Evolutionary conservation across 2,113 vertebrate genomes (phyloP), one percentile per base, ranked within the genome.

Genomic region (Onychostruthus taczanowskii): DNA sequence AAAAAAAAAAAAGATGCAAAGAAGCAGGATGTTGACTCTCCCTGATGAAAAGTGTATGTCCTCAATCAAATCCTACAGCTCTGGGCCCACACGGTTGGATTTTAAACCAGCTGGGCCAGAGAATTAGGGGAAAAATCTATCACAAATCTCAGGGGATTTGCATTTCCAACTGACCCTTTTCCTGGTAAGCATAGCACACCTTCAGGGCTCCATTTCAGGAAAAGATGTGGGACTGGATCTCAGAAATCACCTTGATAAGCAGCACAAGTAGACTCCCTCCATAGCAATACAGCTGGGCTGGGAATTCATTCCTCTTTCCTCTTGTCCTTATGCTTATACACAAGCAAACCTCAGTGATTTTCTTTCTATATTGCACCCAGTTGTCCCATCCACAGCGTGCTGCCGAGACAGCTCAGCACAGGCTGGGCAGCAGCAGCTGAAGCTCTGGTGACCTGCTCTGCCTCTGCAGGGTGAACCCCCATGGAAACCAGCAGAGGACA

Each of bases 41-140:
- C 49, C 41, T 30, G 26, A 46, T 73, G 44, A 72, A 44, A 2
- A 63, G 37, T 49, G 2, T 13, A n/a, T 18, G 50, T 16, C 21
- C n/a, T 35, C 55, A 68, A 3, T 31, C 24, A 73, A 80, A 33
- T 39, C 58, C 67, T 31, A 5, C 43, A 76, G 49, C 35, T 81
- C 31, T 8, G 16, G 49, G 33, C 35, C 22, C 33, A 63, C 30
- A 43, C 0, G 0, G 19, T 7, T 80, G 6, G 6, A 31, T 31
- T 85, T 75, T 11, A 68, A 76, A 49, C 13, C 13, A 74, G 35
- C 5, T 59, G 35, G 44, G n/a, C 1, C 7, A 33, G 14, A 86
- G 43, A 83, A 72, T n/a, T 21, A 53, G 9, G 27, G 18, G 16
- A 31, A 84, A 23, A 21, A 61, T 13, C 35, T 47, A 13, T 17